phyloP scores from a whole-genome alignment of 2,797 vertebrate genomes.

The Choloepus didactylus region DNA sequence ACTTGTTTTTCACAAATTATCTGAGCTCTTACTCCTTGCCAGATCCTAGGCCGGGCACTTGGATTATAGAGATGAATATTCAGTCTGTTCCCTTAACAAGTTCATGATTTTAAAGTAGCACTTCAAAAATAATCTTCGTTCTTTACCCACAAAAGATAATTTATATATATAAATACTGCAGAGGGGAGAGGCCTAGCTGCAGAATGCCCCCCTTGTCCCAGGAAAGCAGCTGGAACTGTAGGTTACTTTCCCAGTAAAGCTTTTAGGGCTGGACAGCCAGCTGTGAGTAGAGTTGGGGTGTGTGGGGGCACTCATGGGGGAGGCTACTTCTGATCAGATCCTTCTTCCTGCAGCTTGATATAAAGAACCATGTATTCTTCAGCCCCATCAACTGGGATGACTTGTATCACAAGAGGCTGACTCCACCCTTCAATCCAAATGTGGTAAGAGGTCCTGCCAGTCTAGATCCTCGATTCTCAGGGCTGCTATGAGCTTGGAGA shows the following conservation, averaged over 20 bases:
- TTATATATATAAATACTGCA: not conserved
- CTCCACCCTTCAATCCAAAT: conserved; percentile 97
- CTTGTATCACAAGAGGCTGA: conserved; percentile 96
- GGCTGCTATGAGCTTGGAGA: not conserved
- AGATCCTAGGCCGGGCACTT: not conserved
- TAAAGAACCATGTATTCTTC: conserved; percentile 97
- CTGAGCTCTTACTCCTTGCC: not conserved
- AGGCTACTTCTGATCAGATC: conserved; percentile 8
- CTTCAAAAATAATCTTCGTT: not conserved
- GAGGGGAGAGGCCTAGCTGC: not conserved
- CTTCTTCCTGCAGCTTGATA: conserved; percentile 92
- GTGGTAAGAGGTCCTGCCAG: conserved; percentile 92
- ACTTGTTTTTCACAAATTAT: not conserved
- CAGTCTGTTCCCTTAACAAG: not conserved
- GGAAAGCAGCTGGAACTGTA: not conserved
- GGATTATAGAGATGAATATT: not conserved
- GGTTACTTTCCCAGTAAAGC: not conserved
- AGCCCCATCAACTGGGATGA: conserved; percentile 99
- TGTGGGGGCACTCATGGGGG: rapidly evolving
- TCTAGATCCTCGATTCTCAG: not conserved
- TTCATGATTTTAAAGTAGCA: not conserved
- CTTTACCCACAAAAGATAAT: not conserved
- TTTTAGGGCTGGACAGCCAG: not conserved
- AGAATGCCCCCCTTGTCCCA: not conserved
- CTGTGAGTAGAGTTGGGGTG: not conserved